Percentiles rank a stretch among this genome's conserved stretches.
phyloP scores from a whole-genome alignment of 2,888 invertebrate genomes.

The Empis stercorea region DNA sequence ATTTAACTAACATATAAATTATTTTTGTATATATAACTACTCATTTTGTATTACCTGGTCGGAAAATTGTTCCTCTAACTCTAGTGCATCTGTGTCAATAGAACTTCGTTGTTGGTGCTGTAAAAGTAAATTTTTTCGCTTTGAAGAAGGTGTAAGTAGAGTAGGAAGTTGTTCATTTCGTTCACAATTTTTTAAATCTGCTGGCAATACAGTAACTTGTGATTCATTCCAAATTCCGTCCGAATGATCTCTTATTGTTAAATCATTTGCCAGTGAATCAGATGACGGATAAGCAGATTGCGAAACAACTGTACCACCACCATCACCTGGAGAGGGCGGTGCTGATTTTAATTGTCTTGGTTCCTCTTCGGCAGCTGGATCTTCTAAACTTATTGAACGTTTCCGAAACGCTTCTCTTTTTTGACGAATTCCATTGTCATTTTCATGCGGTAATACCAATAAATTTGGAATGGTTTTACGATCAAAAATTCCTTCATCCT shows the following conservation, averaged over 20 bases:
- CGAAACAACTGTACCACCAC: slow-evolving; percentile 45
- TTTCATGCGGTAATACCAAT: slow-evolving; percentile 19
- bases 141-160: slow-evolving; percentile 63
- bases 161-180: slow-evolving; percentile 40
- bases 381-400: slow-evolving; percentile 60
- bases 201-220: slow-evolving; percentile 69
- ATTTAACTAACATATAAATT: too few species aligned
- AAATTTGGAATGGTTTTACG: slow-evolving; percentile 11
- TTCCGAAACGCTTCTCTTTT: slow-evolving; percentile 60
- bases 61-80: slow-evolving; percentile 50
- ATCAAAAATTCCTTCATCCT: slow-evolving; percentile 17
- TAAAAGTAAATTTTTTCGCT: slow-evolving; percentile 61
- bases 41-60: slow-evolving; percentile 38
- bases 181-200: slow-evolving; percentile 39
- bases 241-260: slow-evolving; percentile 60
- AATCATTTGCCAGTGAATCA: slow-evolving; percentile 69
- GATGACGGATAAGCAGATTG: slow-evolving; percentile 64
- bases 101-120: slow-evolving; percentile 80
- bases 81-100: slow-evolving; percentile 70
- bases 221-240: slow-evolving; percentile 85
- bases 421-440: slow-evolving; percentile 21
- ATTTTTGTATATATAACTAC: too few species aligned
- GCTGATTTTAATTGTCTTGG: slow-evolving; percentile 43
- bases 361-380: slow-evolving; percentile 36
- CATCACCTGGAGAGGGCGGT: slow-evolving; percentile 48